phyloP scores from a whole-genome alignment of 2,797 vertebrate genomes.

The Alauda arvensis region DNA sequence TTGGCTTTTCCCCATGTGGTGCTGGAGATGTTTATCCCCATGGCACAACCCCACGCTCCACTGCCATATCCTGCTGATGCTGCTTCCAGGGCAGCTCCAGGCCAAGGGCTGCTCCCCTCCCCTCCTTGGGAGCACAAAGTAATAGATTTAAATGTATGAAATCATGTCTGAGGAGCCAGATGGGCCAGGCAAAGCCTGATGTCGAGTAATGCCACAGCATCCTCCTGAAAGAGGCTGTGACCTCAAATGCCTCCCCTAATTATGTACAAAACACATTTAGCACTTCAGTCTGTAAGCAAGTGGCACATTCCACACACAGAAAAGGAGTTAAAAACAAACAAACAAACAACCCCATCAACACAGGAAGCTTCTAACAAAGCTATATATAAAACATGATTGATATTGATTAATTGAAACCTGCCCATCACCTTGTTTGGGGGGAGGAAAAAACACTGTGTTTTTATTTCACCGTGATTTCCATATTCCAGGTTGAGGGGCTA shows the following conservation, averaged over 20 bases:
- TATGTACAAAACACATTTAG: not conserved
- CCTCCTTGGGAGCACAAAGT: not conserved
- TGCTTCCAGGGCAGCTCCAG: not conserved
- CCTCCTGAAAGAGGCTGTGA: not conserved
- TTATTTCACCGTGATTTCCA: not conserved
- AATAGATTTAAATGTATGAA: constrained; percentile 39
- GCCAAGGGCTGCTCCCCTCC: not conserved
- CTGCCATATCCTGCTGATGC: not conserved
- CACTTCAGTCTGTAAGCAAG: not conserved
- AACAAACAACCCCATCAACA: not conserved
- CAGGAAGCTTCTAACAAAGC: not conserved
- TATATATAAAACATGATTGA: not conserved
- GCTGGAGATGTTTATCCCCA: not conserved
- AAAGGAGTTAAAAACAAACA: not conserved
- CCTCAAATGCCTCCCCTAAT: not conserved
- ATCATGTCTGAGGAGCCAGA: not conserved
- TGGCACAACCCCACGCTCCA: fast-evolving
- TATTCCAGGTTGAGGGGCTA: not conserved
- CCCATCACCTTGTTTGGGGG: not conserved
- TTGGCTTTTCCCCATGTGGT: not conserved
- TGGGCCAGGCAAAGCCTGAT: not conserved
- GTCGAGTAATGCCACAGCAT: not conserved
- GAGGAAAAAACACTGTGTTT: not conserved
- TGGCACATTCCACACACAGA: not conserved
- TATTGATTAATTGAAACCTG: not conserved